Evolutionary conservation across 2,113 vertebrate genomes (phyloP), one percentile per base, ranked within the genome.

Genomic region (Grus americana): DNA sequence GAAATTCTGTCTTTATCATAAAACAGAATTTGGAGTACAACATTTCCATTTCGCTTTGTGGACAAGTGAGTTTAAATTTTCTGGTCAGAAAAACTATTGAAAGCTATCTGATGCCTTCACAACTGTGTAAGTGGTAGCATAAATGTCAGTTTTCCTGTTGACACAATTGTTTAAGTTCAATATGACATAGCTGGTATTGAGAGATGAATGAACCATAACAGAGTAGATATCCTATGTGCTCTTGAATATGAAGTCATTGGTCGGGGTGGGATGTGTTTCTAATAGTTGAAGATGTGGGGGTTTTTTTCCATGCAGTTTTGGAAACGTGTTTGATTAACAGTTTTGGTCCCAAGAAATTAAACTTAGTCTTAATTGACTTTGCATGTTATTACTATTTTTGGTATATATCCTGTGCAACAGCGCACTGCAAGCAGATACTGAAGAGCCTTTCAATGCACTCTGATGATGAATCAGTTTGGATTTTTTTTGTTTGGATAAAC

Each of bases 321-420:
- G 50, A 84, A 86, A n/a, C 2, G 0, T 61, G 6, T 52, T 76
- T 65, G 26, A 59, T 59, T 59, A 93, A 66, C 63, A 5, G 6
- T 74, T 94, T 71, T 73, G 15, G 23, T 92, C 59, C 13, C 73
- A 57, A 63, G 54, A 93, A 61, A 70, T 89, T n/a, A 50, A 79
- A 86, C 17, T 68, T 86, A 66, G 11, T 73, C 66, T 61, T 76
- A 79, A 88, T 38, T 75, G 32, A 61, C 58, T 67, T 79, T 44
- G 38, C 5, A 4, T 50, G 18, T 79, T 87, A n/a, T 21, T 59
- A 21, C 17, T 86, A 9, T 63, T 86, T 42, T 38, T 79, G 24
- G 4, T 86, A 9, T n/a, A 27, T 68, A 24, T 79, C 29, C 42
- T 86, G 15, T 50, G 61, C 66, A 86, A 18, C 21, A 36, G 32